A percentile compares a stretch with the other conserved stretches of the same genome.
Evolutionary conservation across 1,140 invertebrate species (phyloP).

Genomic region (Cyclargus thomasi): DNA sequence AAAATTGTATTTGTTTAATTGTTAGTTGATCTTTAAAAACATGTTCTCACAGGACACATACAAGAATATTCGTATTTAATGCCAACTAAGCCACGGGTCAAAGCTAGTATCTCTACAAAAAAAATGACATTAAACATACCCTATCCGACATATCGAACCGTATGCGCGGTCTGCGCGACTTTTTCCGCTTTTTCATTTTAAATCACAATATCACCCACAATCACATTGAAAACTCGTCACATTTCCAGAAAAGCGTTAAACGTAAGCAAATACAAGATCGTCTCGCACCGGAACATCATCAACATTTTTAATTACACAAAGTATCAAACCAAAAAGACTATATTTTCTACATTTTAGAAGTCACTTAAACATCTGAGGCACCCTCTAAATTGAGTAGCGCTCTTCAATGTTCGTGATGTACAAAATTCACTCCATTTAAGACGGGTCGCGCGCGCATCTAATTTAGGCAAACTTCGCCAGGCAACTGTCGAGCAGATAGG

Average conservation of each 20-base stretch:
- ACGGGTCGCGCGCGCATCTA: not conserved
- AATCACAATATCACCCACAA: not conserved
- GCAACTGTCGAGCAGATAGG: not conserved
- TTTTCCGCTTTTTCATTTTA: slow-evolving; percentile 36
- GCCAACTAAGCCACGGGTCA: too few relatives aligned
- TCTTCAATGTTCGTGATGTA: not conserved
- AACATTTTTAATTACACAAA: not conserved
- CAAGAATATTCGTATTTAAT: too few relatives aligned
- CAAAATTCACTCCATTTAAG: not conserved
- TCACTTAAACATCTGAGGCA: too few relatives aligned
- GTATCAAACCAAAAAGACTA: not conserved
- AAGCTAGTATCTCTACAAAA: too few relatives aligned
- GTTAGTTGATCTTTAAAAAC: too few relatives aligned
- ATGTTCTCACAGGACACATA: too few relatives aligned
- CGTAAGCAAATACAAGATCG: not conserved
- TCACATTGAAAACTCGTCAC: not conserved
- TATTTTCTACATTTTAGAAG: too few relatives aligned
- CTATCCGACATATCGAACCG: slow-evolving; percentile 26
- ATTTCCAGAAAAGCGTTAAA: not conserved
- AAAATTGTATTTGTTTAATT: too few relatives aligned
- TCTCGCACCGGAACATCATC: not conserved
- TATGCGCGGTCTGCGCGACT: slow-evolving; percentile 29
- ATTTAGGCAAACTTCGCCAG: not conserved
- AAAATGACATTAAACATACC: not conserved
- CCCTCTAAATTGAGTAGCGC: too few relatives aligned